Base-by-base conservation (phyloP, 2,113 vertebrate genomes). In the Nymphicus hollandicus region DNA sequence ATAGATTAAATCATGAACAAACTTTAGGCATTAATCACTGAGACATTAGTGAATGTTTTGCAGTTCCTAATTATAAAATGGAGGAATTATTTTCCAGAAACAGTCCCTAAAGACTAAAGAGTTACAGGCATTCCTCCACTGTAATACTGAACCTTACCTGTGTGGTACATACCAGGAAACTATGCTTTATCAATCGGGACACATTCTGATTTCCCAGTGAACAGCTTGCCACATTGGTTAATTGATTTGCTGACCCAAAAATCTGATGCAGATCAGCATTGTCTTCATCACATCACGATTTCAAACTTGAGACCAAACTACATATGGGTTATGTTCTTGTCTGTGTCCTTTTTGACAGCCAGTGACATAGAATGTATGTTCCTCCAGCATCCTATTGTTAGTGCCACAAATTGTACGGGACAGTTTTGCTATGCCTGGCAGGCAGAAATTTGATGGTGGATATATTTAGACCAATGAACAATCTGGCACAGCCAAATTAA, bases 41-140 rank as follows among this genome's bases (percentile, higher is more conserved):
- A 70, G 71, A 83, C 23, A 96, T 84, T 71, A 86, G 39, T 31
- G 37, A 77, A 17, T 55, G 17, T 66, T 92, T 88, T 94, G 29
- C 46, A 73, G 35, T 33, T 94, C 73, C 46, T 89, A 88, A 71
- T 88, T 92, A 80, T 68, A 90, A 93, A 96, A 90, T 60, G 24
- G 29, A 88, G 29, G 28, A 70, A 70, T 83, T 77, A 44, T 78
- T 89, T 88, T 64, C 46, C 29, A 49, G 41, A 81, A 84, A 86
- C 83, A 68, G 70, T 63, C 35, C 31, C 73, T 43, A 33, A 88
- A 65, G 41, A 61, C 25, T 50, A 35, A 72, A 70, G 44, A 55
- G 19, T n/a, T 63, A 56, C 39, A 44, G 69, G 22, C 37, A 55
- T 84, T 88, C 20, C 43, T 91, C 43, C 46, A 47, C 35, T 66